phyloP scores from a whole-genome alignment of 1,140 invertebrate species.

The Drosophila varians region DNA sequence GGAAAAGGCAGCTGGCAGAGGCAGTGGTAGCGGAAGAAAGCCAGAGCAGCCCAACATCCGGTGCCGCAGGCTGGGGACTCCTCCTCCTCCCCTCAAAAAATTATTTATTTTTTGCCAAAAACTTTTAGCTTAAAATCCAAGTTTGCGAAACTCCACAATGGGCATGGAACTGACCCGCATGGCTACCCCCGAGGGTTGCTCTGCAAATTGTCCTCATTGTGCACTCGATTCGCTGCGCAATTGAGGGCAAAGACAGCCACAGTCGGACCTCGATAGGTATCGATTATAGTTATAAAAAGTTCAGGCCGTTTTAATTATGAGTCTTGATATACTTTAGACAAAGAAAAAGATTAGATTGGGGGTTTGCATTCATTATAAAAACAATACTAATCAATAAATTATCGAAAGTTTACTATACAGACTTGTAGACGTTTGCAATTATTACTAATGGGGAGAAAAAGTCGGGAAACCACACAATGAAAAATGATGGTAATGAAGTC shows the following conservation, averaged over 20 bases:
- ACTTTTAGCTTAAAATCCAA: slow-evolving; percentile 39
- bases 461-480: slow-evolving; percentile 47
- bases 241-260: slow-evolving; percentile 36
- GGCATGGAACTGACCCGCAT: slow-evolving; percentile 52
- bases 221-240: slow-evolving; percentile 59
- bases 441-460: slow-evolving; percentile 17
- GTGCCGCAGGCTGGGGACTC: slow-evolving; percentile 24
- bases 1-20: slow-evolving; percentile 53
- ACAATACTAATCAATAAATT: too few species aligned
- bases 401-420: too few species aligned
- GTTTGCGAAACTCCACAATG: slow-evolving; percentile 20
- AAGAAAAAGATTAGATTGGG: too few species aligned
- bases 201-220: slow-evolving; percentile 49
- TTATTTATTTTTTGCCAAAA: slow-evolving; percentile 50
- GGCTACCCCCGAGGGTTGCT: slow-evolving; percentile 24
- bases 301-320: too few species aligned
- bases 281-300: too few species aligned
- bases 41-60: slow-evolving; percentile 52
- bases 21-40: slow-evolving; percentile 20
- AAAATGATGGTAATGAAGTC: slow-evolving; percentile 68
- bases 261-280: slow-evolving; percentile 5
- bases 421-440: too few species aligned
- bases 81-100: not conserved
- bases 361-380: too few species aligned
- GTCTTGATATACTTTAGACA: too few species aligned